Base-by-base conservation (phyloP, 2,888 invertebrate species). In the Allygus modestus region DNA sequence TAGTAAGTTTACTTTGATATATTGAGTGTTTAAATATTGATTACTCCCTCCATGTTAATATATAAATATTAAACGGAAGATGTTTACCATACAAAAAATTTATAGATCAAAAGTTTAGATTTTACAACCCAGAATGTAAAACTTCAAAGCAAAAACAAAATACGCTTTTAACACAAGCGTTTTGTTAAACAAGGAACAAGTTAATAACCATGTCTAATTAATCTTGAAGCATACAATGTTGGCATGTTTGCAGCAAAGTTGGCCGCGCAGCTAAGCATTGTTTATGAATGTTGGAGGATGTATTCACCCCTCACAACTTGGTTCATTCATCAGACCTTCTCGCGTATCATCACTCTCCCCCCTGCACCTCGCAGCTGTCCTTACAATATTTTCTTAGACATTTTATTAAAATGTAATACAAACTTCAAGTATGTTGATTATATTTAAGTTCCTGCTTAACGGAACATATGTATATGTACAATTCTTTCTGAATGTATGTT, bases 261-360 rank as follows among this genome's bases (percentile, higher is more conserved):
- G 31, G 65, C 58, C 65, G 65, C 58, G 58, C 17, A 65, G 65
- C 28, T 65, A 28, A 65, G 65, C 65, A 65, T 65, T 65, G 65
- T 65, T 65, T 65, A 65, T 65, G 65, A 65, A 65, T 65, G 65
- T 65, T 31, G 65, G 58, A 65, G 65, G 28, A 28, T 28, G 65
- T 28, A 26, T 28, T 28, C 31, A 23, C 12, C 31, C 28, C 65
- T 65, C 28, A 11, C 65, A 65, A 65, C 65, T 65, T 31, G 12
- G 65, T 15, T 4, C 65, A 65, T 65, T 65, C 65, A 65, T 65
- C 65, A 65, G 15, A 12, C 31, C 65, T 65, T 65, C 12, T 46
- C 46, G 23, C 1, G 58, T 31, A 26, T 65, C 65, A 31, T 65
- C 65, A 65, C 20, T 31, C 28, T 65, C 31, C 9, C 15, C 51